Evolutionary conservation across 2,888 invertebrate species (phyloP).

Genomic region (Folsomia manolachei): DNA sequence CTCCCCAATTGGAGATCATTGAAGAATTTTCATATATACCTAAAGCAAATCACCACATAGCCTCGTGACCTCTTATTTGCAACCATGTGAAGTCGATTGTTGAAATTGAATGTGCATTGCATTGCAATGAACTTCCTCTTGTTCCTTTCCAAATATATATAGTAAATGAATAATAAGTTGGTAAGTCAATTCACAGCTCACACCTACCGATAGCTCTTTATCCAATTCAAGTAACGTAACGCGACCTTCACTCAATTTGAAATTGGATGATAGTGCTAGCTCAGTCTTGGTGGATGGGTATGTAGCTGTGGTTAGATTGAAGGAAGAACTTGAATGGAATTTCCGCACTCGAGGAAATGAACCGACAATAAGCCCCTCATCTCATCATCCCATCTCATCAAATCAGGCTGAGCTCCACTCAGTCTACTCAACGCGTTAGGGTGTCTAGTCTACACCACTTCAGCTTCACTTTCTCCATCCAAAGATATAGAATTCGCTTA

Average conservation of each 20-base stretch:
- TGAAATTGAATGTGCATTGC: too few species aligned
- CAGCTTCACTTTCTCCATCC: neutral
- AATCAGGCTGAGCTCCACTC: conserved; percentile 14
- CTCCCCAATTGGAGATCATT: too few species aligned
- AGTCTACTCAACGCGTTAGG: conserved; percentile 16
- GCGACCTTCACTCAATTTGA: neutral
- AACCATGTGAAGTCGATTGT: too few species aligned
- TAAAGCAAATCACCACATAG: too few species aligned
- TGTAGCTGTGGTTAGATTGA: neutral
- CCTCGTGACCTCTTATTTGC: too few species aligned
- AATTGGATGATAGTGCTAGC: neutral
- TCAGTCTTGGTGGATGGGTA: neutral
- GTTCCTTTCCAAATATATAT: too few species aligned
- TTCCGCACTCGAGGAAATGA: conserved; percentile 28
- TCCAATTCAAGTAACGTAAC: neutral
- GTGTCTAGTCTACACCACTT: conserved; percentile 6
- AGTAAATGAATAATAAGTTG: too few species aligned
- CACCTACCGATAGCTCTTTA: neutral
- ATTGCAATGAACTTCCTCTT: too few species aligned
- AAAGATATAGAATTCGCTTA: neutral
- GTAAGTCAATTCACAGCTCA: too few species aligned
- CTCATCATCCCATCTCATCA: conserved; percentile 20
- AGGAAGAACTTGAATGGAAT: conserved; percentile 19
- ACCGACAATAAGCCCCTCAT: conserved; percentile 26
- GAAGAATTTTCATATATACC: too few species aligned